phyloP scores from a whole-genome alignment of 2,113 vertebrate genomes.

The rat (Rattus norvegicus) region DNA sequence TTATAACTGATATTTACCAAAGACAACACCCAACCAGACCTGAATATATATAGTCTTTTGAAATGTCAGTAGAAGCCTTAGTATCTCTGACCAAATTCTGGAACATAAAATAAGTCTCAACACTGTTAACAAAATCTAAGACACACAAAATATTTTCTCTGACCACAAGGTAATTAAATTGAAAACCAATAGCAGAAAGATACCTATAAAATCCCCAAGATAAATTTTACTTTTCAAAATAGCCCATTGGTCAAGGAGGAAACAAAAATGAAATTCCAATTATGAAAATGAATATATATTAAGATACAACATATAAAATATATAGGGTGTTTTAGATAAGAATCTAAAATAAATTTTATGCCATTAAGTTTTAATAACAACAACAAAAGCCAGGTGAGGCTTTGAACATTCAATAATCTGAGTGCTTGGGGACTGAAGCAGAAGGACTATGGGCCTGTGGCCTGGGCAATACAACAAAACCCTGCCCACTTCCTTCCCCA shows the following conservation, averaged over 20 bases:
- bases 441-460: not conserved
- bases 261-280: not conserved
- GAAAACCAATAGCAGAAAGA: not conserved
- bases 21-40: not conserved
- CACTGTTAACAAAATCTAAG: not conserved
- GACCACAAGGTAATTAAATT: not conserved
- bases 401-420: not conserved
- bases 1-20: not conserved
- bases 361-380: not conserved
- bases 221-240: not conserved
- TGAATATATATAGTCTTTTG: not conserved
- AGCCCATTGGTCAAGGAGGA: not conserved
- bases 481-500: not conserved
- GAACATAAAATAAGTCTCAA: not conserved
- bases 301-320: not conserved
- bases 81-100: not conserved
- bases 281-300: not conserved
- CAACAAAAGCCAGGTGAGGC: not conserved
- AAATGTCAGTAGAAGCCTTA: not conserved
- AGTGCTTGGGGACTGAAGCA: not conserved
- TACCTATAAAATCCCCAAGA: not conserved
- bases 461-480: not conserved
- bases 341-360: not conserved
- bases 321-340: not conserved
- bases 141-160: not conserved